Conservation (phyloP, 2,888 invertebrate genomes). For the Nezara viridula region DNA sequence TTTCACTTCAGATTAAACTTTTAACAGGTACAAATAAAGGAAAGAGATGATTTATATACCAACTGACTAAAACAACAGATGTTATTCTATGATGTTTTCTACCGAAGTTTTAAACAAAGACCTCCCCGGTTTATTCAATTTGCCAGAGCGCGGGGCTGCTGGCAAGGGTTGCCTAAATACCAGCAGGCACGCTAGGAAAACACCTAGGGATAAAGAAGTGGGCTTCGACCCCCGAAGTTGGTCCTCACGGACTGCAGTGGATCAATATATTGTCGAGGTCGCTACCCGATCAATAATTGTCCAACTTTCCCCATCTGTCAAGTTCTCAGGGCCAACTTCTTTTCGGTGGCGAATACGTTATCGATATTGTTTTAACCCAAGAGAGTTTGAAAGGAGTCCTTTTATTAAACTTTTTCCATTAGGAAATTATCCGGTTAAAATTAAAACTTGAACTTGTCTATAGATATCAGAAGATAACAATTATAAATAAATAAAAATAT, state of each 20-base stretch:
- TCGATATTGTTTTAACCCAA: background rate
- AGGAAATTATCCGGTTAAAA: background rate
- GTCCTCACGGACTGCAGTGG: background rate
- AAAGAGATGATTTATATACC: background rate
- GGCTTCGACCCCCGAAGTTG: background rate
- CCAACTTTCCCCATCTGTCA: background rate
- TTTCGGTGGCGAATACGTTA: background rate
- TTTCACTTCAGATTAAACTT: too few species aligned
- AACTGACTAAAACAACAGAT: background rate
- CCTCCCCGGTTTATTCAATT: background rate
- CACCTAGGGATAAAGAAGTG: background rate
- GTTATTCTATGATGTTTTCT: background rate
- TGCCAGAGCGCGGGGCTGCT: background rate
- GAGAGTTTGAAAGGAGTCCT: background rate
- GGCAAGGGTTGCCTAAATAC: constrained; percentile 7
- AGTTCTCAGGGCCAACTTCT: background rate
- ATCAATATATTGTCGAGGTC: constrained; percentile 28
- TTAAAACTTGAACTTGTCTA: background rate
- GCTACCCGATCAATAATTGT: background rate
- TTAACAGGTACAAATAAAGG: background rate
- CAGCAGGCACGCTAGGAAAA: background rate
- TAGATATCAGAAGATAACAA: too few species aligned
- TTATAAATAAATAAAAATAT: too few species aligned
- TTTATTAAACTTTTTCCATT: background rate
- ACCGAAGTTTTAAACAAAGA: background rate